phyloP scores from a whole-genome alignment of 2,797 vertebrate species.

The Triplophysa yarkandensis region DNA sequence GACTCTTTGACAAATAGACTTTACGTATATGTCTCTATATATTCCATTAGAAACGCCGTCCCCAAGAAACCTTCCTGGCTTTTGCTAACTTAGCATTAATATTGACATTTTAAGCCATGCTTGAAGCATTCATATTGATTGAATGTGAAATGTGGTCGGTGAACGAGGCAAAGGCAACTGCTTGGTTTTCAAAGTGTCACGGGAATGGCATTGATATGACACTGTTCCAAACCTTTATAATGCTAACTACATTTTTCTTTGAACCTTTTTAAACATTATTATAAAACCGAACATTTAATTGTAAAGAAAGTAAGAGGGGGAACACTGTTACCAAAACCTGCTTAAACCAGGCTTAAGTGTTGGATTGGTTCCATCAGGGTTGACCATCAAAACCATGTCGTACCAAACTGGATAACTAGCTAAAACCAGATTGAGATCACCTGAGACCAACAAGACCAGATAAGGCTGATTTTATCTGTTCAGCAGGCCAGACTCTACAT shows the following conservation, averaged over 20 bases:
- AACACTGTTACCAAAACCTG: background rate
- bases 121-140: conserved; percentile 55
- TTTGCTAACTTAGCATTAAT: conserved; percentile 35
- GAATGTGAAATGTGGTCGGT: conserved; percentile 43
- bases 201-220: conserved; percentile 55
- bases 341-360: background rate
- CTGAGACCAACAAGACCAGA: background rate
- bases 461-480: background rate
- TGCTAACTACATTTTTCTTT: background rate
- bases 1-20: conserved; percentile 31
- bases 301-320: background rate
- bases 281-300: background rate
- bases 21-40: conserved; percentile 52
- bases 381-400: background rate
- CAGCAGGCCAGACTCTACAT: background rate
- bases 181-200: conserved; percentile 63
- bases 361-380: background rate
- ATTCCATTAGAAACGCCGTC: conserved; percentile 49
- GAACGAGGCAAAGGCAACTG: conserved; percentile 19
- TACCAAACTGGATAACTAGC: background rate
- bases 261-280: background rate
- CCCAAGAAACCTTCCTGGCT: conserved; percentile 29
- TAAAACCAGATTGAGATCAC: background rate
- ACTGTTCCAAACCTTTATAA: background rate
- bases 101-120: conserved; percentile 55